phyloP scores from a whole-genome alignment of 1,140 invertebrate species.

The Hirudo medicinalis region DNA sequence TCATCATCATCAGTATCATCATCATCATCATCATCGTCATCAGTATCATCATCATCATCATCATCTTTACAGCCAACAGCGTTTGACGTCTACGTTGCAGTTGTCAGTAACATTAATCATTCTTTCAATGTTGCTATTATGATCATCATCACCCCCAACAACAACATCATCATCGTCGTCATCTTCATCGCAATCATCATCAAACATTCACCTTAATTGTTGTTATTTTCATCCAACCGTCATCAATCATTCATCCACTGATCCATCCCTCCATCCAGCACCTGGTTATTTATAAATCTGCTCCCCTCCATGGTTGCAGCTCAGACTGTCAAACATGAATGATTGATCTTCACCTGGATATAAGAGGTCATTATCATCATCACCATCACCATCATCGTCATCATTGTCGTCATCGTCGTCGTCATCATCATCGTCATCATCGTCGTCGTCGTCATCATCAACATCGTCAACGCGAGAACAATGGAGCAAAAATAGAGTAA shows the following conservation, averaged over 20 bases:
- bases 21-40: conserved; percentile 3
- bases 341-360: background rate
- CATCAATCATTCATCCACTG: background rate
- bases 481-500: too few species aligned
- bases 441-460: background rate
- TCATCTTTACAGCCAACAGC: background rate
- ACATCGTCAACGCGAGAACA: background rate
- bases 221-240: conserved; percentile 1
- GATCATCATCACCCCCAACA: background rate
- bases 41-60: background rate
- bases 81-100: background rate
- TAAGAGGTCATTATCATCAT: background rate
- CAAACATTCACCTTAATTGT: background rate
- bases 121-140: background rate
- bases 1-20: background rate
- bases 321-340: too few species aligned
- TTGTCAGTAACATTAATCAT: background rate
- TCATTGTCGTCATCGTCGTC: background rate
- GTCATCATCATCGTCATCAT: background rate
- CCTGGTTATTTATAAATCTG: conserved; percentile 10
- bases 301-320: too few species aligned
- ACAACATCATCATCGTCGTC: background rate
- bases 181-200: background rate
- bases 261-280: conserved; percentile 7
- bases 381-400: background rate